A percentile compares a stretch with the other conserved stretches of the same genome.
Conservation (phyloP, 2,113 vertebrate genomes). For the Caranx melampygus region DNA sequence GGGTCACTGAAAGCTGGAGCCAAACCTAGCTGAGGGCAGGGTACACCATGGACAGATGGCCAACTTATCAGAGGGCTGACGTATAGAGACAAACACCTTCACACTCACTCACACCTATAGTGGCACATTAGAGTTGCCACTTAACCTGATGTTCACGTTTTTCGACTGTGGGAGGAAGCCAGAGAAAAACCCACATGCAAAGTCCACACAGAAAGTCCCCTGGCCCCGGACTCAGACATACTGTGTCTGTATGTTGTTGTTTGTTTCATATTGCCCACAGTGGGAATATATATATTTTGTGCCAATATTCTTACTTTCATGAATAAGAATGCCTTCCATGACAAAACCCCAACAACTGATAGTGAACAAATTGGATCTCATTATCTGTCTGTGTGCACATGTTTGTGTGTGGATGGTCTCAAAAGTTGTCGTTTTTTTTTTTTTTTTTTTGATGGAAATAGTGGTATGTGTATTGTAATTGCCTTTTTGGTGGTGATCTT, state of each 20-base stretch:
- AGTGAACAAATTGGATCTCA: conserved; percentile 41
- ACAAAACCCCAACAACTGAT: conserved; percentile 40
- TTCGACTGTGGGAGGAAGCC: no score
- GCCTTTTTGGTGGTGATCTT: conserved; percentile 67
- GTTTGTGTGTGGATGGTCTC: conserved; percentile 22
- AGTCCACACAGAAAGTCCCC: no score
- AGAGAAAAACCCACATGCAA: no score
- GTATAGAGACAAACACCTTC: no score
- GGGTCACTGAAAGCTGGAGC: no score
- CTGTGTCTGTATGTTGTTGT: not conserved
- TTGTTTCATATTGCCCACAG: conserved; percentile 5
- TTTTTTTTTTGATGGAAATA: conserved; percentile 39
- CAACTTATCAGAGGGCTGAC: no score
- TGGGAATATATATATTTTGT: conserved; percentile 17
- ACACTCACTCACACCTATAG: no score
- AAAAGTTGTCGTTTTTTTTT: conserved; percentile 1
- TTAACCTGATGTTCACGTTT: no score
- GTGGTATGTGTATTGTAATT: conserved; percentile 59
- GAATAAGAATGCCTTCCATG: conserved; percentile 37
- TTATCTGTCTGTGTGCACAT: conserved; percentile 19
- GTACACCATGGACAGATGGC: no score
- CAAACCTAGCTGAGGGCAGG: no score
- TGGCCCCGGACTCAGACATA: not conserved
- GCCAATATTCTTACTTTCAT: conserved; percentile 38
- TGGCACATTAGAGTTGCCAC: no score